Evolutionary conservation across 2,888 invertebrate species (phyloP).

Genomic region (Pollenia angustigena): DNA sequence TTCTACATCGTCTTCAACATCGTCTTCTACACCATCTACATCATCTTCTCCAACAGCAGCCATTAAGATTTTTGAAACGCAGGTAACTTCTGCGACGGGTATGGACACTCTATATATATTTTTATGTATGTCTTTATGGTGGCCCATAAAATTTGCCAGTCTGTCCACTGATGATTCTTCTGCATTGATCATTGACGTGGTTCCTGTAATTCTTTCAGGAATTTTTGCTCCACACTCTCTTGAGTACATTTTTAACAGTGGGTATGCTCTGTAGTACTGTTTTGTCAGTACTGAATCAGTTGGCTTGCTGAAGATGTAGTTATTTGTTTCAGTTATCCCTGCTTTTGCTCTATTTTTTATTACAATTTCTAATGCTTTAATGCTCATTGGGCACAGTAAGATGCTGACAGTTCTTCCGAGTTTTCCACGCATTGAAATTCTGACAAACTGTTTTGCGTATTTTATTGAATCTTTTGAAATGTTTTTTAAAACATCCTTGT

Average conservation of each 20-base stretch:
- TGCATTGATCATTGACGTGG: not conserved
- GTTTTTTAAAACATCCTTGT: not conserved
- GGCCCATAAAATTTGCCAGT: not conserved
- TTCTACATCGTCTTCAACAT: no score
- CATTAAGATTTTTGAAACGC: not conserved
- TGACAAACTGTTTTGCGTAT: not conserved
- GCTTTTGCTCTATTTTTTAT: no score
- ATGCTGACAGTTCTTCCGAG: constrained; percentile 7
- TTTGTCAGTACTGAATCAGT: not conserved
- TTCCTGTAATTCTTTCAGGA: constrained; percentile 3
- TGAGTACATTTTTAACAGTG: not conserved
- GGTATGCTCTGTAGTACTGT: not conserved
- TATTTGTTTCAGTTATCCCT: not conserved
- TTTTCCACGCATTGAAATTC: not conserved
- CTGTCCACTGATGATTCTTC: not conserved
- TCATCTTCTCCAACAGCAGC: constrained; percentile 1
- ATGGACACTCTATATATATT: not conserved
- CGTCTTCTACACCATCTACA: not conserved
- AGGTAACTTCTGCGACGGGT: not conserved
- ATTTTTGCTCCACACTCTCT: not conserved
- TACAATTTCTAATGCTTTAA: not conserved
- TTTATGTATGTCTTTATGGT: not conserved
- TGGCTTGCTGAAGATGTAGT: not conserved
- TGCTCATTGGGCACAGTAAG: not conserved
- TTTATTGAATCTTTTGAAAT: not conserved